A percentile compares a stretch with the other conserved stretches of the same genome.
Evolutionary conservation across 2,113 vertebrate genomes (phyloP).

Genomic region (Antechinus stuartii): DNA sequence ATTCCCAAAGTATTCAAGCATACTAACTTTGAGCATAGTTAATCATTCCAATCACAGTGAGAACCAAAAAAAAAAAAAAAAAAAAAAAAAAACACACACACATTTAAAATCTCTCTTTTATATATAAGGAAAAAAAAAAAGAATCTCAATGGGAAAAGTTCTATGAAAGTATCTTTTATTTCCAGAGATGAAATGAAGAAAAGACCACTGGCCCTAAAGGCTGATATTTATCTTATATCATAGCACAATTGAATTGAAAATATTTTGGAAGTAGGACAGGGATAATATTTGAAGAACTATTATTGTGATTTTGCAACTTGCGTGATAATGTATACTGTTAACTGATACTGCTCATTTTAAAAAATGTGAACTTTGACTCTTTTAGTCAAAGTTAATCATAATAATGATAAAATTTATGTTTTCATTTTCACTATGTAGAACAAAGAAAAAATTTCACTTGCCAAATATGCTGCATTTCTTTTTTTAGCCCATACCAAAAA

Average conservation of each 20-base stretch:
- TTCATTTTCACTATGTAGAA: background rate
- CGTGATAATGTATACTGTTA: conserved; percentile 25
- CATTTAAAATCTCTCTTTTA: background rate
- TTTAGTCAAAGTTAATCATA: background rate
- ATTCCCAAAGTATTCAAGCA: background rate
- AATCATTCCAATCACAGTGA: background rate
- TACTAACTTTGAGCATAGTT: background rate
- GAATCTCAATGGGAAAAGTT: background rate
- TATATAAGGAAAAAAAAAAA: background rate
- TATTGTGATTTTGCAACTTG: background rate
- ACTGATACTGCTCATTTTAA: background rate
- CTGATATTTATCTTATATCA: conserved; percentile 5
- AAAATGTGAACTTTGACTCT: background rate
- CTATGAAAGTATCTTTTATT: background rate
- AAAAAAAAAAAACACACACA: background rate
- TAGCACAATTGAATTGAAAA: background rate
- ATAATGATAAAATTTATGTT: background rate
- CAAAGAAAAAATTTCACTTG: background rate
- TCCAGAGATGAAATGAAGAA: conserved; percentile 2
- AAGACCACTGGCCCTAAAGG: background rate
- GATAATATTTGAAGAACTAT: background rate
- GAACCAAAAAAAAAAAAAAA: background rate
- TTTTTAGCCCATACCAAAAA: background rate
- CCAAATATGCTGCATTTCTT: background rate
- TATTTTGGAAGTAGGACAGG: conserved; percentile 43